Conservation (phyloP, 2,797 vertebrate genomes). For the Alauda arvensis region DNA sequence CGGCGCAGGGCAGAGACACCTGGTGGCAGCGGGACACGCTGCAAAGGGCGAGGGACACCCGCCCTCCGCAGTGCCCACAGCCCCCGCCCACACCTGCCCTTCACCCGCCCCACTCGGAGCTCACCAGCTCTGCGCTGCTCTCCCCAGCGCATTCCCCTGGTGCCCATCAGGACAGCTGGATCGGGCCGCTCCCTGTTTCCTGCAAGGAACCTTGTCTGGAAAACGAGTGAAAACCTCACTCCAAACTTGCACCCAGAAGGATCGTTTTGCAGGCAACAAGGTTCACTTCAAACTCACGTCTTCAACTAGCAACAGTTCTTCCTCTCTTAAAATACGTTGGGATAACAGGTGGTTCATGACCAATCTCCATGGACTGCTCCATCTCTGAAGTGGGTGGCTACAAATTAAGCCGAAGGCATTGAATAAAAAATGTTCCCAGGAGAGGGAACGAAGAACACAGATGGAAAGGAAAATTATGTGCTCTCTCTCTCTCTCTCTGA, state of each 20-base stretch:
- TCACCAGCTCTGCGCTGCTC: neutral
- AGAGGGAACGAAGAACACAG: neutral
- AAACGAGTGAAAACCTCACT: neutral
- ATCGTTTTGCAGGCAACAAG: accelerated
- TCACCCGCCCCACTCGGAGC: accelerated
- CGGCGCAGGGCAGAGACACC: neutral
- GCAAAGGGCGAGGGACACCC: neutral
- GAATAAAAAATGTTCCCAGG: neutral
- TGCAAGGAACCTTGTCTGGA: neutral
- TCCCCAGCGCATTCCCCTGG: accelerated
- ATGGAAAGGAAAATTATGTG: neutral
- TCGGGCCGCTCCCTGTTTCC: accelerated
- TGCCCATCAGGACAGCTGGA: accelerated
- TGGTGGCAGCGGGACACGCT: neutral
- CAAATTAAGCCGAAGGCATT: neutral
- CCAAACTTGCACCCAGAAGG: accelerated
- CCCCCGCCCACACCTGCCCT: accelerated
- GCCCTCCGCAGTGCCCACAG: accelerated
- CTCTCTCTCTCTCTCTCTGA: neutral
- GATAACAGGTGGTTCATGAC: neutral
- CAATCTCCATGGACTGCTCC: neutral
- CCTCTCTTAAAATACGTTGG: neutral
- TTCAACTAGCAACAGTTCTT: neutral
- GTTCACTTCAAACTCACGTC: no score
- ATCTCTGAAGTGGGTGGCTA: neutral